These are phyloP conservation scores for Ornithoptera priamus DNA, from an alignment of 2,888 invertebrate genomes.

Conservation along the genomic window DNA sequence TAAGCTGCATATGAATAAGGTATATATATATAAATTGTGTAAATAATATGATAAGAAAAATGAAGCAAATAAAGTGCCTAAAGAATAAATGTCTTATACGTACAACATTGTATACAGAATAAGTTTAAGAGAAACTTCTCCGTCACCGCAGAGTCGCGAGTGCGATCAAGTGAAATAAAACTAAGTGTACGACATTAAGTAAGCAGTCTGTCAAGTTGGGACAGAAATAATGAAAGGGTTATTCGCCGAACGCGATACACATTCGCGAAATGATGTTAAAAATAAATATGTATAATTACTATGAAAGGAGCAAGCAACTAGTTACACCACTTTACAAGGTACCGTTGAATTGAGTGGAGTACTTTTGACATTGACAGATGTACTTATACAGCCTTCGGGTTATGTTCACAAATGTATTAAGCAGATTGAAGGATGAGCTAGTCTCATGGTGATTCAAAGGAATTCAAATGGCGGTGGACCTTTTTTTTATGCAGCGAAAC, in stretches of 20 bases:
- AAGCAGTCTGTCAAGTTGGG: constrained; percentile 13
- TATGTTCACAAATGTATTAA: constrained; percentile 13
- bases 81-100: too few species aligned
- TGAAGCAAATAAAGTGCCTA: too few species aligned
- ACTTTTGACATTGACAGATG: constrained; percentile 36
- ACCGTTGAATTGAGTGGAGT: constrained; percentile 6
- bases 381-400: constrained; percentile 29
- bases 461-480: background rate
- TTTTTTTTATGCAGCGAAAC: too few species aligned
- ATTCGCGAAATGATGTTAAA: constrained; percentile 1
- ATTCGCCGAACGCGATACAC: background rate
- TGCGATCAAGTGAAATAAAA: background rate
- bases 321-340: constrained; percentile 11
- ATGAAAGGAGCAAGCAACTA: background rate
- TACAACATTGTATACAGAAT: too few species aligned
- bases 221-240: constrained; percentile 13
- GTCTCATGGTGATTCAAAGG: background rate
- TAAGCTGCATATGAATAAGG: too few species aligned
- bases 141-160: background rate
- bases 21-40: too few species aligned
- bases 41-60: too few species aligned
- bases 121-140: background rate
- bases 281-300: constrained; percentile 14
- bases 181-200: background rate
- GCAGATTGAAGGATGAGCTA: background rate